Base-by-base conservation (phyloP, 2,113 vertebrate genomes). In the Promerops cafer region DNA sequence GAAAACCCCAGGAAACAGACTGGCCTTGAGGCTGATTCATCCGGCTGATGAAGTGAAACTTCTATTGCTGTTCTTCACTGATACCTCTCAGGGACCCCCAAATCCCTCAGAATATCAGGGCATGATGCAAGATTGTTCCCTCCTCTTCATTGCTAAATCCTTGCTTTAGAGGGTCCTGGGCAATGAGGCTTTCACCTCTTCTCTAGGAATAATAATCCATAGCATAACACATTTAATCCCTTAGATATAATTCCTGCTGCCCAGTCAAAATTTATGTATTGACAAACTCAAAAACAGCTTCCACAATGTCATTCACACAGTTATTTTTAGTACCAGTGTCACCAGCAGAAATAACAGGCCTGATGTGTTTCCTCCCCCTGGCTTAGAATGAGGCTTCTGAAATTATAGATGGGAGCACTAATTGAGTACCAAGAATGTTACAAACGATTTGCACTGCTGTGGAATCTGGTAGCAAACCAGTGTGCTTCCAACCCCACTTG, bases 331-430 rank as follows among this genome's bases (percentile, higher is more conserved):
- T 19, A 54, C n/a, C 50, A 64, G 56, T 2, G 2, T 4, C 87
- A 71, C 79, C 71, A 92, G 88, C 71, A 95, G 92, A 95, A 96
- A 80, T 93, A 94, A 94, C 52, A 85, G 74, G 39, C 63, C 79
- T 88, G 85, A 80, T 92, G 71, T 60, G 30, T 80, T 63, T 20
- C 59, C 28, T 23, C n/a, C 61, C 39, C 19, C 20, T 1, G 1
- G 28, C 21, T 84, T 35, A 91, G 44, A 86, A 90, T 6, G 33
- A 81, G 19, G 54, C 50, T 93, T 80, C 92, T 86, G 79, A 96
- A 96, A 94, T 94, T 59, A 89, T 50, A 96, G 83, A 81, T 56
- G 79, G 59, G 87, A 93, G 39, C 49, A 44, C 64, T 89, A 89
- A 89, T 5, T 63, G 85, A 80, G 71, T 35, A 66, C 92, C 76